Percentiles rank a stretch among this genome's conserved stretches.
These are phyloP conservation scores for Rhingia campestris DNA, from an alignment of 2,888 invertebrate species.

Conservation along the genomic window DNA sequence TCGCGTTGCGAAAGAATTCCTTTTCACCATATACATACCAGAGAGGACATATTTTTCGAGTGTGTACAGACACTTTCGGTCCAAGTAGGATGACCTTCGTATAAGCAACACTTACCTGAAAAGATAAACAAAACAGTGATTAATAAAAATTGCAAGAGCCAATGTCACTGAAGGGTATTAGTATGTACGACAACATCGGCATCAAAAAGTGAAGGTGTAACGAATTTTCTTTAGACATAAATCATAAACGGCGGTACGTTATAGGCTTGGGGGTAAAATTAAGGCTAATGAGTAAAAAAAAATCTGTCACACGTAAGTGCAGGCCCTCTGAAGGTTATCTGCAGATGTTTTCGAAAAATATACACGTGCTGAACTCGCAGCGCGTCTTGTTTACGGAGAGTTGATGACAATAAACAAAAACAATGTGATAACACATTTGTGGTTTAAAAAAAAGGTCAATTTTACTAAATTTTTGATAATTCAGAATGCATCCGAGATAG, in stretches of 20 bases:
- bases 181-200: background rate
- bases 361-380: background rate
- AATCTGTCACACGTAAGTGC: background rate
- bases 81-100: slow-evolving; percentile 52
- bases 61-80: background rate
- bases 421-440: slow-evolving; percentile 3
- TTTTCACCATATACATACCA: slow-evolving; percentile 23
- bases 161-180: slow-evolving; percentile 23
- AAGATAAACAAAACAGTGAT: slow-evolving; percentile 48
- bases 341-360: background rate
- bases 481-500: background rate
- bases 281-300: slow-evolving; percentile 5
- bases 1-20: slow-evolving; percentile 38
- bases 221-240: slow-evolving; percentile 23
- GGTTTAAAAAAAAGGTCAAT: slow-evolving; percentile 8
- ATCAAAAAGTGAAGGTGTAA: slow-evolving; percentile 28
- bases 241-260: slow-evolving; percentile 3
- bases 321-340: background rate
- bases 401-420: background rate
- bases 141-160: slow-evolving; percentile 49
- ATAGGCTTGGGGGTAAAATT: background rate
- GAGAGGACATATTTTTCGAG: slow-evolving; percentile 3
- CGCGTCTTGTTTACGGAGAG: background rate
- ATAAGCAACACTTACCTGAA: slow-evolving; percentile 44
- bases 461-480: background rate